Conservation (phyloP, 2,113 vertebrate species). For the Corythaixoides concolor region DNA sequence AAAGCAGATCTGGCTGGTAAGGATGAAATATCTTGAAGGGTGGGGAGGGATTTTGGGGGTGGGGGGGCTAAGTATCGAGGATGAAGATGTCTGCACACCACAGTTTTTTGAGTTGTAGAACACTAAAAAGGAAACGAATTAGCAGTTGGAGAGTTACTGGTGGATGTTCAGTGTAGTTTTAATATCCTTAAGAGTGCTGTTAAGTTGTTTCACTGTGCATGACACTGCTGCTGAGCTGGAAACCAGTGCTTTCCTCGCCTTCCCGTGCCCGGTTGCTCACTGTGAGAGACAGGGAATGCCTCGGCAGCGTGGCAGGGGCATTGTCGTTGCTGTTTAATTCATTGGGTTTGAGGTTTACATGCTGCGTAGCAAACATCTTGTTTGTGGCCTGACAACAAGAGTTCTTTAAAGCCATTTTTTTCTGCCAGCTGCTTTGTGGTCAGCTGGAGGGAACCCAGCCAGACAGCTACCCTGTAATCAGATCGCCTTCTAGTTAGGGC, state of each 20-base stretch:
- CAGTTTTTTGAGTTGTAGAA: background rate
- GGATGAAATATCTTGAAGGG: background rate
- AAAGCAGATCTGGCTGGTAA: background rate
- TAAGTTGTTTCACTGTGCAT: background rate
- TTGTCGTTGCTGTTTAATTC: background rate
- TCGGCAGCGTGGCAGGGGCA: fast-evolving
- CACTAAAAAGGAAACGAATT: background rate
- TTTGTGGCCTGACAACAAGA: background rate
- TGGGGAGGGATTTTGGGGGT: background rate
- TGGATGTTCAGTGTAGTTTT: background rate
- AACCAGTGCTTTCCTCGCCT: background rate
- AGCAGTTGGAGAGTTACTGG: background rate
- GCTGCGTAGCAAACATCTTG: background rate
- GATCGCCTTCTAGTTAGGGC: background rate
- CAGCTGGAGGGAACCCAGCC: background rate
- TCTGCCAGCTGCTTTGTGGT: constrained; percentile 9
- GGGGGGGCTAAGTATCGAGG: background rate
- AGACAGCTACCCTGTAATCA: background rate
- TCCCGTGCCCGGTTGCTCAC: fast-evolving
- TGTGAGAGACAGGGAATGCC: background rate
- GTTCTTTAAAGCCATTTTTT: background rate
- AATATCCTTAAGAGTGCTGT: background rate
- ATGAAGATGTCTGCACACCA: background rate
- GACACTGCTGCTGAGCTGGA: background rate
- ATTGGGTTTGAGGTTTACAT: background rate